Conservation (phyloP, 1,140 invertebrate genomes). For the Whitmania pigra region DNA sequence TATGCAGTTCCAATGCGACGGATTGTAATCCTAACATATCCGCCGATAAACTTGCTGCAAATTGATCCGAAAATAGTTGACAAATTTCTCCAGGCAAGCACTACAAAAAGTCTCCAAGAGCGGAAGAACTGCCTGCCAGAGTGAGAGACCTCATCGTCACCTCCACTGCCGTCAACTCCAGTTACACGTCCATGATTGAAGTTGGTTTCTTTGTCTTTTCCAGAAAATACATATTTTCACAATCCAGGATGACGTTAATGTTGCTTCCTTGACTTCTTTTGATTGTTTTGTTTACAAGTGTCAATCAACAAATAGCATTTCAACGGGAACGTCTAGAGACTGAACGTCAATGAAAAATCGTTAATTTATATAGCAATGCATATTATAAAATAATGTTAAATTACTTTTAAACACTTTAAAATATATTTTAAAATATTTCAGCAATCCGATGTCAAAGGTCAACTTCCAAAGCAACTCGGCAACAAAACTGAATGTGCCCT, state of each 20-base stretch:
- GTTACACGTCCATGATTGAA: constrained; percentile 89
- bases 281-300: background rate
- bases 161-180: constrained; percentile 84
- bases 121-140: constrained; percentile 61
- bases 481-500: constrained; percentile 91
- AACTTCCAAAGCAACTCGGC: constrained; percentile 45
- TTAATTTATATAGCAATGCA: background rate
- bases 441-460: constrained; percentile 18
- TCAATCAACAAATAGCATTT: background rate
- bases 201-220: constrained; percentile 50
- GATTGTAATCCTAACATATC: no score
- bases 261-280: background rate
- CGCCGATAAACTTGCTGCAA: background rate
- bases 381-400: background rate
- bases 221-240: background rate
- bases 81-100: constrained; percentile 28
- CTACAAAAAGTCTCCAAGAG: constrained; percentile 32
- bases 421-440: no score
- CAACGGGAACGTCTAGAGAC: background rate
- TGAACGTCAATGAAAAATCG: background rate
- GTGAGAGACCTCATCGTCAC: constrained; percentile 72
- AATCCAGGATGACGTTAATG: background rate
- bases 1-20: background rate
- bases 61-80: background rate
- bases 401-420: background rate